Base-by-base conservation (phyloP, 2,797 vertebrate genomes). In the Girardinus metallicus region DNA sequence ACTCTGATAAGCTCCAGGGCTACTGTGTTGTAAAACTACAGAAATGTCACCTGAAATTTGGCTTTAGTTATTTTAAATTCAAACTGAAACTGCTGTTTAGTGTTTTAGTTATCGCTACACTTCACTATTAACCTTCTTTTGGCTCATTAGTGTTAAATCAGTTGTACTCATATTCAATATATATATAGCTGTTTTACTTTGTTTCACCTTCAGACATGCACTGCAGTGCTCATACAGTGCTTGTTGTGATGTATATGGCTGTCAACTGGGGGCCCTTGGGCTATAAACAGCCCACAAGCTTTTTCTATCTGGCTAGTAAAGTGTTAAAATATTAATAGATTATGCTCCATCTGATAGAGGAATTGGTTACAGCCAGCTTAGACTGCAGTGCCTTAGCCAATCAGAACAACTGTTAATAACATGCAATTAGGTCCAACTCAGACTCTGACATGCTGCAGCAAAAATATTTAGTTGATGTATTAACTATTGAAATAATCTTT, bases 261-360 rank as follows among this genome's bases (percentile, higher is more conserved):
- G 41, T 29, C 68, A 71, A 46, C 26, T n/a, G 6, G 68, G 68
- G 68, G 23, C 39, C 66, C 66, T 70, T 13, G 11, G 39, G 43
- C 23, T 29, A 46, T 16, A 29, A 29, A 41, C 13, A 26, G 68
- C 39, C 23, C 26, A 46, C 13, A 71, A 71, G 43, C 13, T n/a
- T n/a, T 46, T 71, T 71, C 41, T 44, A 46, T 46, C 68, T 43
- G 1, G 43, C 43, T 29, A 71, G 8, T 46, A 21, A 44, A 44
- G 41, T 44, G 68, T 71, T 71, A 71, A 43, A 71, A 71, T 71
- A 29, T 71, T 44, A 29, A 71, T 46, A 46, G 68, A 16, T 46
- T 71, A 29, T 29, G 12, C 41, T 15, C 11, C n/a, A 29, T 71
- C 43, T 46, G 43, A 29, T 71, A 46, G 29, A 71, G 66, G 39